Evolutionary conservation across 2,113 vertebrate species (phyloP).

Genomic region (Alligator sinensis): DNA sequence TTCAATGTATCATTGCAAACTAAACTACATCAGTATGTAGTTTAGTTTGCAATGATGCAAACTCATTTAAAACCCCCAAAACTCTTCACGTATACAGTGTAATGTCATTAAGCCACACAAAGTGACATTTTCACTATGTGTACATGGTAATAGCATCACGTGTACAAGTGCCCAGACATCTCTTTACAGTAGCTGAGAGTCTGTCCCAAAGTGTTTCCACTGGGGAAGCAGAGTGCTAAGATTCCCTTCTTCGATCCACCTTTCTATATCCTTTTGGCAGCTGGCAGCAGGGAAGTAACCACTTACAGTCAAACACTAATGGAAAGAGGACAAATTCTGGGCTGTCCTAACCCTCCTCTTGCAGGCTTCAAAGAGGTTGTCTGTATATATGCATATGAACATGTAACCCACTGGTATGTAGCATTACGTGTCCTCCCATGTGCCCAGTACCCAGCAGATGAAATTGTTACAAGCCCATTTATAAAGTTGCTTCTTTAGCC

Average conservation of each 20-base stretch:
- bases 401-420: background rate
- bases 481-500: background rate
- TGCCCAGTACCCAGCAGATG: background rate
- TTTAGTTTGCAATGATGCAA: no score
- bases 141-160: no score
- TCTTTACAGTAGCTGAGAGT: background rate
- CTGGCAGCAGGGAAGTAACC: background rate
- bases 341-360: background rate
- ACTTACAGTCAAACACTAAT: background rate
- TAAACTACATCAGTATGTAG: no score
- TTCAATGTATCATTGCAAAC: no score
- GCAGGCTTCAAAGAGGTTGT: background rate
- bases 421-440: background rate
- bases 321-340: background rate
- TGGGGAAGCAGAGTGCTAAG: background rate
- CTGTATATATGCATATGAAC: background rate
- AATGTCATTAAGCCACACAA: no score
- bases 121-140: no score
- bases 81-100: no score
- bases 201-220: background rate
- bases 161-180: no score
- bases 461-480: background rate
- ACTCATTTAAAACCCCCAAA: no score
- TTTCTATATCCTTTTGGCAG: background rate
- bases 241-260: background rate